Percentiles rank a stretch among this genome's conserved stretches.
These are phyloP conservation scores for Smutsia temminckii DNA, from an alignment of 2,797 vertebrate species.

Conservation along the genomic window DNA sequence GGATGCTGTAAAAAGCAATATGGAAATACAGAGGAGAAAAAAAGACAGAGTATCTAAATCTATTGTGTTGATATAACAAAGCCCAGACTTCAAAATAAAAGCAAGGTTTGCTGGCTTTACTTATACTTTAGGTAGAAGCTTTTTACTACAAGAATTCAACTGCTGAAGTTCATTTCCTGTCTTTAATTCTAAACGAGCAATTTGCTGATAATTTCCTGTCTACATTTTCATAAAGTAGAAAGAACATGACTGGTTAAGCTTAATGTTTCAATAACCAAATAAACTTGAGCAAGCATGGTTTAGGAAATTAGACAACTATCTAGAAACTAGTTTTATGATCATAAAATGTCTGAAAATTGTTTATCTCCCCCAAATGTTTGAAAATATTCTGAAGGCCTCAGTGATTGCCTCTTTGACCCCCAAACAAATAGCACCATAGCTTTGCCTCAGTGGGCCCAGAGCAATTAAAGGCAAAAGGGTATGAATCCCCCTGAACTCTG, in stretches of 20 bases:
- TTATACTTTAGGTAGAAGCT: conserved; percentile 80
- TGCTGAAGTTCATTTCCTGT: conserved; percentile 83
- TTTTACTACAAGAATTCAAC: conserved; percentile 82
- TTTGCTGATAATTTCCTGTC: conserved; percentile 83
- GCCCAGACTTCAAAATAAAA: conserved; percentile 75
- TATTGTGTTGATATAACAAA: conserved; percentile 76
- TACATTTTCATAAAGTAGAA: conserved; percentile 84
- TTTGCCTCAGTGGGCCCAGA: conserved; percentile 66
- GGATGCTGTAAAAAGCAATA: conserved; percentile 47
- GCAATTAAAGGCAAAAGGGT: conserved; percentile 79
- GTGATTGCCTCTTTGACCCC: conserved; percentile 78
- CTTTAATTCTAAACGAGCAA: conserved; percentile 83
- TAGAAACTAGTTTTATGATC: conserved; percentile 75
- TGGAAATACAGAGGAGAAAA: conserved; percentile 53
- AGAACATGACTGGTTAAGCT: conserved; percentile 81
- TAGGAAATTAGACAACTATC: conserved; percentile 83
- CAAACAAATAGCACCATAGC: conserved; percentile 74
- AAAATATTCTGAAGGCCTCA: conserved; percentile 78
- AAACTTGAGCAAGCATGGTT: conserved; percentile 80
- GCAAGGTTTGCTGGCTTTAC: conserved; percentile 79
- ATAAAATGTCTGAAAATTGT: conserved; percentile 77
- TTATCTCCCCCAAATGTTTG: conserved; percentile 80
- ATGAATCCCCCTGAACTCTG: conserved; percentile 65
- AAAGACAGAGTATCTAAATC: conserved; percentile 57
- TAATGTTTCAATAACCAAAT: conserved; percentile 80